Conservation (phyloP, 2,797 vertebrate species). For the Rhinichthys osculus region DNA sequence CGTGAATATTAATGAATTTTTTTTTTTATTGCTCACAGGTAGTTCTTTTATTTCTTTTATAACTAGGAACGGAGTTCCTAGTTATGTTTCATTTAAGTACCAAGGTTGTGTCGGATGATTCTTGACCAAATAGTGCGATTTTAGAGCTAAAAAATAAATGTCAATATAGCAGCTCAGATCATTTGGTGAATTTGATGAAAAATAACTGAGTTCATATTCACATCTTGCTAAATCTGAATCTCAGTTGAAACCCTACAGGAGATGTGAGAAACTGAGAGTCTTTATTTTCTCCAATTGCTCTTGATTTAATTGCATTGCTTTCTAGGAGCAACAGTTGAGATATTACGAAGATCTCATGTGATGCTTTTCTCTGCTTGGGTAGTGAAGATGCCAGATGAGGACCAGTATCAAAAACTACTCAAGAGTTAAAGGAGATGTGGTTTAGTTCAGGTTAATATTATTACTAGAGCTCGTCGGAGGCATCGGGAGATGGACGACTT, state of each 20-base stretch:
- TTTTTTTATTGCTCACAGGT: too few relatives aligned
- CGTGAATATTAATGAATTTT: too few relatives aligned
- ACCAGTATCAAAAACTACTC: too few relatives aligned
- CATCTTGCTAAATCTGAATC: background rate
- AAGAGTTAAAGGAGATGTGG: background rate
- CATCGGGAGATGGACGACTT: conserved; percentile 19
- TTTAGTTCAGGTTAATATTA: conserved; percentile 26
- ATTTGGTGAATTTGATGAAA: background rate
- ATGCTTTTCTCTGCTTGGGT: background rate
- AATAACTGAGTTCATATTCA: background rate
- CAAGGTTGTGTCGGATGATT: background rate
- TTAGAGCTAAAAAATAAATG: background rate
- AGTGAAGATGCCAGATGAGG: background rate
- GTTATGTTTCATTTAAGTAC: background rate
- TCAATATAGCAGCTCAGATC: background rate
- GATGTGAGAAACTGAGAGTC: background rate
- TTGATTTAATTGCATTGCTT: background rate
- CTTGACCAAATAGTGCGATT: background rate
- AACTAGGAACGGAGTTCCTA: too few relatives aligned
- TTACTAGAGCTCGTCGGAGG: conserved; percentile 2
- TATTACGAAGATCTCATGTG: background rate
- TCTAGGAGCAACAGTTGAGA: background rate
- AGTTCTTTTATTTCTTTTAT: too few relatives aligned
- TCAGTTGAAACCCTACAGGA: background rate
- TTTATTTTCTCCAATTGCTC: background rate